Evolutionary conservation across 2,888 invertebrate species (phyloP), one percentile per base, ranked within the genome.

Genomic region (Scelioninae gen. 1): DNA sequence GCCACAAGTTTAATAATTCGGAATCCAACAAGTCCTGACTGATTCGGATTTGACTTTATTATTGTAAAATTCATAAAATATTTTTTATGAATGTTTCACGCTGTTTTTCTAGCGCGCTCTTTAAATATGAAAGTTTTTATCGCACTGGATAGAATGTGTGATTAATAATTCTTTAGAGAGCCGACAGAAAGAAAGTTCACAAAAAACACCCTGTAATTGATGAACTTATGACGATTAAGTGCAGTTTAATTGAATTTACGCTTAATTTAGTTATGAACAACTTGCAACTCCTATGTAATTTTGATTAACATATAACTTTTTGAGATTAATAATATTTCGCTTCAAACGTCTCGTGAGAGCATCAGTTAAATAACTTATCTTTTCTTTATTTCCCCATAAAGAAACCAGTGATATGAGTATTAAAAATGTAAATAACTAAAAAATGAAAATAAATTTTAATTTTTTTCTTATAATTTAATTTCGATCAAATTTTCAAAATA

Each of bases 121-220:
- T n/a, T n/a, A n/a, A 45, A 45, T 45, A 45, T 45, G 45, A 45
- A 45, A 38, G 62, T 62, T 62, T 62, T 62, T 62, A 31, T 62
- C 38, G 43, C 43, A n/a, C 13, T 45, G 13, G 13, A 45, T 45
- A 62, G 62, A 31, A 43, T 45, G 62, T 13, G 45, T 45, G 62
- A 62, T 62, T 62, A 45, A 62, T 62, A 31, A 53, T 53, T 29
- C 45, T 45, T 43, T 43, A 62, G 62, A 62, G 45, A 62, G 45
- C 11, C 45, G 62, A 62, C 34, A 63, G 49, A 49, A 63, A 62
- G n/a, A 62, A 45, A 45, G 45, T 10, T 6, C 31, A 31, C 8
- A 11, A 15, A 62, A 62, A 62, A 62, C 4, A 10, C 43, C 29
- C 51, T 10, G 47, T 34, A 63, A 63, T 63, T 63, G 63, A 63